Percentiles rank a stretch among this genome's conserved stretches.
Conservation (phyloP, 2,888 invertebrate species). For the Aphodius granarius region DNA sequence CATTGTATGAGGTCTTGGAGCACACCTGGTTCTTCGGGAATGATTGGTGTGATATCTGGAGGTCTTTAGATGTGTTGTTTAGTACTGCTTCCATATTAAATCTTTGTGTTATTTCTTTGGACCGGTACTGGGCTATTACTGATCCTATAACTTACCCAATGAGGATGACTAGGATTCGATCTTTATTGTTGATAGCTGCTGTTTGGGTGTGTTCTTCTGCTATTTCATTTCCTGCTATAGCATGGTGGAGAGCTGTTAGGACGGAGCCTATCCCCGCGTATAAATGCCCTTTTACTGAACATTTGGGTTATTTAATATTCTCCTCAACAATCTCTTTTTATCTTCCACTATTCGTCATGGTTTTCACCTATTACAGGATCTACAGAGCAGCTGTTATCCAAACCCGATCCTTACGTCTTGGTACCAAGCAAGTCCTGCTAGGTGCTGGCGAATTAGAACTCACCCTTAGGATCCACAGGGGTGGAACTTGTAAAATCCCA, state of each 20-base stretch:
- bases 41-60: conserved; percentile 97
- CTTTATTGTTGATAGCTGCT: conserved; percentile 84
- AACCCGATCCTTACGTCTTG: conserved; percentile 85
- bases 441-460: conserved; percentile 84
- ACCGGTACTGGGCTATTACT: conserved; percentile 98
- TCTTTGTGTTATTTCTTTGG: conserved; percentile 94
- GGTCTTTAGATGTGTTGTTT: conserved; percentile 94
- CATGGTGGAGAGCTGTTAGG: conserved; percentile 91
- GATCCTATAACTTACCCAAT: conserved; percentile 98
- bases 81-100: conserved; percentile 97
- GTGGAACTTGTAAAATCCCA: conserved; percentile 73
- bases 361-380: conserved; percentile 96
- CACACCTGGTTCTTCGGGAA: conserved; percentile 94
- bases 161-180: conserved; percentile 87
- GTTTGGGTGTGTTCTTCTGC: conserved; percentile 97
- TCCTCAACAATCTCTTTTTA: conserved; percentile 98
- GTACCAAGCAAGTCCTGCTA: conserved; percentile 87
- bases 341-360: conserved; percentile 94
- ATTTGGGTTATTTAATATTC: conserved; percentile 93
- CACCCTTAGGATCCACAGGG: conserved; percentile 91
- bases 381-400: conserved; percentile 93
- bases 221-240: conserved; percentile 97
- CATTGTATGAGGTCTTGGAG: conserved; percentile 84
- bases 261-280: conserved; percentile 78
- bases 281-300: conserved; percentile 96